Evolutionary conservation across 2,888 invertebrate species (phyloP), one percentile per base, ranked within the genome.

Genomic region (Bugulina stolonifera): DNA sequence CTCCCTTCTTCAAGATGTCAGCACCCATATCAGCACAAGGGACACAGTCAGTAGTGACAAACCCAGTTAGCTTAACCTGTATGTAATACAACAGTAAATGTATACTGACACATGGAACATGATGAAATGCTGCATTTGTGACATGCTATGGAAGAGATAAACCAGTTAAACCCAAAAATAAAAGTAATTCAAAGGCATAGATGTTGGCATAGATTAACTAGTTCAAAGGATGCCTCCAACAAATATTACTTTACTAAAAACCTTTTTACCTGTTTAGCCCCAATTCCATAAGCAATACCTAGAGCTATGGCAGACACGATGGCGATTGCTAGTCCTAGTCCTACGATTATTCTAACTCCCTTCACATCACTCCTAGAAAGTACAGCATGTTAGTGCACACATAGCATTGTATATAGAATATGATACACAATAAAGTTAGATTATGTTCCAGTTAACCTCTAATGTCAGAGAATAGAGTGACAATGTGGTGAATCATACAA

Each of bases 41-140:
- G 76, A 87, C 86, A 79, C 87, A 87, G 77, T 89, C 90, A 58
- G 89, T 88, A 52, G 90, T 89, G 75, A 91, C 90, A 78, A 89
- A 89, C 72, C 91, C 91, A 85, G 91, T 91, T 23, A 89, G 89
- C 72, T 87, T 87, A 76, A 89, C 85, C 90, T 90, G 70, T 0
- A 52, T 52, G 52, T 52, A 52, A 52, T 52, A 52, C 52, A 52
- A 22, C 22, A 52, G 10, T 52, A 52, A 14, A 14, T 14, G 10
- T 22, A 52, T 52, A 52, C 10, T 52, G 22, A 10, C 22, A 52
- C 22, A 22, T 22, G 10, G 52, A 14, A 52, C 52, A 10, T 52
- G 52, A 14, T 52, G 52, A 52, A 22, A 52, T 10, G 22, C 52
- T 52, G 22, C 52, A 52, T 52, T 52, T 52, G 10, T 52, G n/a